Conservation (phyloP, 2,797 vertebrate genomes). For the Phyllotis vaccarum region DNA sequence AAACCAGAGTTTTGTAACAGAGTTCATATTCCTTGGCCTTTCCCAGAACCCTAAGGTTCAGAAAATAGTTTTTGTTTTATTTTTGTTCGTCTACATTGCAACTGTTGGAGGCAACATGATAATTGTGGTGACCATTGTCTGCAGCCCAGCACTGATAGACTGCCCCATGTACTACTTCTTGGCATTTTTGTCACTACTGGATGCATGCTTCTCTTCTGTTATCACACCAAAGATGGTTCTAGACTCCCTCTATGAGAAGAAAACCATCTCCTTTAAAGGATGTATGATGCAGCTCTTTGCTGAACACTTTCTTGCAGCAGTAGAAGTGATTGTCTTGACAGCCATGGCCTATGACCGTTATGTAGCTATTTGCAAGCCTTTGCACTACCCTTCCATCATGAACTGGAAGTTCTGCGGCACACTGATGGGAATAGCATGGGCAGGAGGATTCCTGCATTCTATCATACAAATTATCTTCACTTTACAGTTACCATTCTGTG, state of each 20-base stretch:
- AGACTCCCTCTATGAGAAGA: conserved; percentile 58
- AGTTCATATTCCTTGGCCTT: conserved; percentile 69
- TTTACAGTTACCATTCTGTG: conserved; percentile 57
- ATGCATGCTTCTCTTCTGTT: conserved; percentile 71
- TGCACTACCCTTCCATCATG: conserved; percentile 77
- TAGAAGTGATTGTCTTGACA: conserved; percentile 68
- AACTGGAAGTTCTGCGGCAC: conserved; percentile 39
- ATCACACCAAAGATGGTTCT: conserved; percentile 71
- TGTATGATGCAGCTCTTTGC: conserved; percentile 79
- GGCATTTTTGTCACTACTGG: conserved; percentile 75
- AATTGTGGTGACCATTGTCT: conserved; percentile 18
- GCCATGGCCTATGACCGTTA: conserved; percentile 83
- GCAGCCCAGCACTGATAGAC: conserved; percentile 30
- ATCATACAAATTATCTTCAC: conserved; percentile 64
- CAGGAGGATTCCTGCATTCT: conserved; percentile 61
- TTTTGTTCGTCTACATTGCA: conserved; percentile 56
- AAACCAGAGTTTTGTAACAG: conserved; percentile 71
- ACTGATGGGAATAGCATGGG: conserved; percentile 37
- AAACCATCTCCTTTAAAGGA: conserved; percentile 73
- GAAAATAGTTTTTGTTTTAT: conserved; percentile 57
- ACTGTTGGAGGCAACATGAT: conserved; percentile 34
- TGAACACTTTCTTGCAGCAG: conserved; percentile 61
- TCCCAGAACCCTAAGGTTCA: conserved; percentile 64
- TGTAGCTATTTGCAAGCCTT: conserved; percentile 82
- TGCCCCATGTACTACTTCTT: conserved; percentile 79